Percentiles rank a stretch among this genome's conserved stretches.
phyloP scores from a whole-genome alignment of 2,797 vertebrate genomes.

The Catostomus latipinnis region DNA sequence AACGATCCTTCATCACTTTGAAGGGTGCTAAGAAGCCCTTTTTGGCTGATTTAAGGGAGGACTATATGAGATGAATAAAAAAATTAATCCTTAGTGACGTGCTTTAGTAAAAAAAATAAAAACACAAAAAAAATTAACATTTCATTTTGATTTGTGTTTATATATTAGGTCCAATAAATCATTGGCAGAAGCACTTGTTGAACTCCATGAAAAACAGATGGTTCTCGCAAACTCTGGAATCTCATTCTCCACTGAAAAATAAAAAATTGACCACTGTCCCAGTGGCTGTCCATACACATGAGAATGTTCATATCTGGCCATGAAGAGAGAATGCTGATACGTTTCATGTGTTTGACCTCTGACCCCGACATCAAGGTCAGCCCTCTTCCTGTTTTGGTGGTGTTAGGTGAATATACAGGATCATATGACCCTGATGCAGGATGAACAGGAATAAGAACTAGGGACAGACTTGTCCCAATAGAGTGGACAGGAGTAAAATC shows the following conservation, averaged over 20 bases:
- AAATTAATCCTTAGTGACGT: slow-evolving; percentile 11
- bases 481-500: slow-evolving; percentile 11
- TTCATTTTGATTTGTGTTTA: slow-evolving; percentile 39
- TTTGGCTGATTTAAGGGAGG: slow-evolving; percentile 32
- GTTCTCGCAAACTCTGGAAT: slow-evolving; percentile 1
- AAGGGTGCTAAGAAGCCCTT: slow-evolving; percentile 6
- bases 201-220: slow-evolving; percentile 8
- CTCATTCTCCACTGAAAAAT: slow-evolving; percentile 7
- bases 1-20: slow-evolving; percentile 18
- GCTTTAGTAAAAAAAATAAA: slow-evolving; percentile 26
- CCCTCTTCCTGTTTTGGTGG: slow-evolving; percentile 56
- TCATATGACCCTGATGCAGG: slow-evolving; percentile 37
- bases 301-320: slow-evolving; percentile 36
- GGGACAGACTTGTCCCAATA: slow-evolving; percentile 16
- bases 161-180: slow-evolving; percentile 23
- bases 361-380: slow-evolving; percentile 46
- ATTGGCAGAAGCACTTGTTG: neutral
- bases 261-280: slow-evolving; percentile 21
- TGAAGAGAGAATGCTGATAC: slow-evolving; percentile 36
- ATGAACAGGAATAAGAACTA: slow-evolving; percentile 30
- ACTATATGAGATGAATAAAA: neutral
- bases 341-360: slow-evolving; percentile 54
- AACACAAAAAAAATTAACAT: neutral
- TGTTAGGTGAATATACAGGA: slow-evolving; percentile 31
- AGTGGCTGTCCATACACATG: slow-evolving; percentile 46